These are phyloP conservation scores for Agriopis leucophaearia DNA, from an alignment of 2,888 invertebrate genomes.

Conservation along the genomic window DNA sequence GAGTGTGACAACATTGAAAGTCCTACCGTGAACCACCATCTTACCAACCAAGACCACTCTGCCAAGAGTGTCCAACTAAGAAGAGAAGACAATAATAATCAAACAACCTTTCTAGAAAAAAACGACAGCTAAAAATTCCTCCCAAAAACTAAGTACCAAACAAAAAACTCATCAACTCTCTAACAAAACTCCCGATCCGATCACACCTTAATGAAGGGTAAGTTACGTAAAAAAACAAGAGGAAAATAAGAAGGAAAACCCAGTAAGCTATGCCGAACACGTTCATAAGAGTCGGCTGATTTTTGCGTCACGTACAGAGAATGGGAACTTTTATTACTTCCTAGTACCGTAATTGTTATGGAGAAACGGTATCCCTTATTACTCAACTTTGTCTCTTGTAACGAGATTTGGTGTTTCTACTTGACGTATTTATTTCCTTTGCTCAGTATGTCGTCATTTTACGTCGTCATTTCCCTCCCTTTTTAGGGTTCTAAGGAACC, in stretches of 20 bases:
- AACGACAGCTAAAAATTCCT: not conserved
- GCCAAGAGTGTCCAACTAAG: too few species aligned
- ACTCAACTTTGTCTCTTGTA: slow-evolving; percentile 72
- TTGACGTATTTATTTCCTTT: slow-evolving; percentile 39
- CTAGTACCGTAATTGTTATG: slow-evolving; percentile 79
- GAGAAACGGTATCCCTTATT: slow-evolving; percentile 75
- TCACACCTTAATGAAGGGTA: slow-evolving; percentile 49
- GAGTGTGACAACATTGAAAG: too few species aligned
- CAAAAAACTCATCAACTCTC: slow-evolving; percentile 12
- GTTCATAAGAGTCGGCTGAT: slow-evolving; percentile 74
- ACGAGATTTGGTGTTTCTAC: slow-evolving; percentile 55
- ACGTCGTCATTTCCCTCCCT: too few species aligned
- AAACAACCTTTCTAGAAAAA: not conserved
- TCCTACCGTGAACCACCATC: too few species aligned
- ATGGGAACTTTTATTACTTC: slow-evolving; percentile 83
- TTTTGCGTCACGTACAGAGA: slow-evolving; percentile 77
- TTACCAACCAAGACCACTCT: too few species aligned
- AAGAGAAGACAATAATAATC: too few species aligned
- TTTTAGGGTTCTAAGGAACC: too few species aligned
- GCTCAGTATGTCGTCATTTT: slow-evolving; percentile 1
- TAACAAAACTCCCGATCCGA: slow-evolving; percentile 18
- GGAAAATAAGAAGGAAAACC: slow-evolving; percentile 62
- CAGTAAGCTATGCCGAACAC: slow-evolving; percentile 74
- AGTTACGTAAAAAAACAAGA: slow-evolving; percentile 54
- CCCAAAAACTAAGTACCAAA: not conserved